Evolutionary conservation across 2,113 vertebrate species (phyloP).

Genomic region (Cygnus buccinator): DNA sequence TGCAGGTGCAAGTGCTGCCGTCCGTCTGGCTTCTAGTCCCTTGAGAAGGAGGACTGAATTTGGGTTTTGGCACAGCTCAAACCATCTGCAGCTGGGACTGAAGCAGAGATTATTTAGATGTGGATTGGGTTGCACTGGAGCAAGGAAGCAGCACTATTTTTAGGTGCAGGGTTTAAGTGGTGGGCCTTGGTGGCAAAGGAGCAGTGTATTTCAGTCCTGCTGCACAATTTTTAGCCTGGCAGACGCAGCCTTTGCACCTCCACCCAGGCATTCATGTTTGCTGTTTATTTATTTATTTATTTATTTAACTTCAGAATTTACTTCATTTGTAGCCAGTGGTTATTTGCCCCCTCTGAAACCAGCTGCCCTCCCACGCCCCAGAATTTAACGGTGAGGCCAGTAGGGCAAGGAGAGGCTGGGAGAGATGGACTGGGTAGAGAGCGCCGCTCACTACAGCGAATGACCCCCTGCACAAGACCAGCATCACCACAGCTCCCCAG

Average conservation of each 20-base stretch:
- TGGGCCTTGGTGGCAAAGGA: not conserved
- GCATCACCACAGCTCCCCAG: accelerated
- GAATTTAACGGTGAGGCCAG: not conserved
- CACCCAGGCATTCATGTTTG: accelerated
- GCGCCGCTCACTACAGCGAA: accelerated
- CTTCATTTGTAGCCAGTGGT: not conserved
- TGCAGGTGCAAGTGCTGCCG: not conserved
- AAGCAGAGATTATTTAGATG: not conserved
- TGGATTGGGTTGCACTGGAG: not conserved
- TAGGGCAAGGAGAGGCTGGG: not conserved
- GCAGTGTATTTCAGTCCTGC: not conserved
- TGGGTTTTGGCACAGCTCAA: not conserved
- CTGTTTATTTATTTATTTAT: not conserved
- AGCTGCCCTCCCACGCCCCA: not conserved
- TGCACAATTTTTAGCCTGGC: not conserved
- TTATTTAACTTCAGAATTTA: not conserved
- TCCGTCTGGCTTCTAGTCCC: accelerated
- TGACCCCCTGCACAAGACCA: accelerated
- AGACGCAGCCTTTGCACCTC: not conserved
- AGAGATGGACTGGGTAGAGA: not conserved
- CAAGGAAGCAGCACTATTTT: not conserved
- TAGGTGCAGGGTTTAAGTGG: not conserved
- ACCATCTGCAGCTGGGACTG: not conserved
- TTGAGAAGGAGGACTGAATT: not conserved
- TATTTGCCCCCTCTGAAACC: accelerated